A percentile compares a stretch with the other conserved stretches of the same genome.
Evolutionary conservation across 2,113 vertebrate genomes (phyloP).

Genomic region (Acrocephalus arundinaceus): DNA sequence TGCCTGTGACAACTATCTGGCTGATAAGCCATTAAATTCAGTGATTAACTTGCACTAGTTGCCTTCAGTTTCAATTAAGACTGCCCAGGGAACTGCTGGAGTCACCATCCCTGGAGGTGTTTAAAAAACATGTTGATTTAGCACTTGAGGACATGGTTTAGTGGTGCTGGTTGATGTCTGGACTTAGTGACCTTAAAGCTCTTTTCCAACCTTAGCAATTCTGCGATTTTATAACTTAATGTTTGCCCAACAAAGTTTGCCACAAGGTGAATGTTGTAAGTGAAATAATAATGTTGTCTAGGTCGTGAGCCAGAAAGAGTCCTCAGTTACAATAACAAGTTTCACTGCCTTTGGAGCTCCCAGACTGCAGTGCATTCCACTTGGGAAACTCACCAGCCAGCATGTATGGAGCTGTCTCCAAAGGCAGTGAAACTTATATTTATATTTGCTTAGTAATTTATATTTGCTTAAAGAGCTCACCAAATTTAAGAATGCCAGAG

Average conservation of each 20-base stretch:
- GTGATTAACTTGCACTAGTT: not conserved
- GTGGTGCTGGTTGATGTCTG: not conserved
- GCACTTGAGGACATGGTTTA: not conserved
- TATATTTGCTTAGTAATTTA: too few species aligned
- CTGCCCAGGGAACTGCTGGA: not conserved
- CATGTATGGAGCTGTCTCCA: not conserved
- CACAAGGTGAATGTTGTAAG: not conserved
- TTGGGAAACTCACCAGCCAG: not conserved
- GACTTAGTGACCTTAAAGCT: not conserved
- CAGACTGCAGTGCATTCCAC: not conserved
- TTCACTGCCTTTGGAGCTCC: not conserved
- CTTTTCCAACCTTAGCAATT: not conserved
- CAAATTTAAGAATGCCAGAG: constrained; percentile 18
- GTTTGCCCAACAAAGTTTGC: not conserved
- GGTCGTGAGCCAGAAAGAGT: not conserved
- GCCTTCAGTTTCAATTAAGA: not conserved
- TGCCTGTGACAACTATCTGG: not conserved
- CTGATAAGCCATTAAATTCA: not conserved
- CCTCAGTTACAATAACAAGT: not conserved
- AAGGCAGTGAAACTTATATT: too few species aligned
- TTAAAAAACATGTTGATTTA: not conserved
- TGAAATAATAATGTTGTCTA: not conserved
- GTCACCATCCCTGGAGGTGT: not conserved
- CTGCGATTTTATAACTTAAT: fast-evolving
- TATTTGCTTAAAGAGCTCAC: constrained; percentile 24